These are phyloP conservation scores for Pelosia muscerda DNA, from an alignment of 2,888 invertebrate genomes.

Conservation along the genomic window DNA sequence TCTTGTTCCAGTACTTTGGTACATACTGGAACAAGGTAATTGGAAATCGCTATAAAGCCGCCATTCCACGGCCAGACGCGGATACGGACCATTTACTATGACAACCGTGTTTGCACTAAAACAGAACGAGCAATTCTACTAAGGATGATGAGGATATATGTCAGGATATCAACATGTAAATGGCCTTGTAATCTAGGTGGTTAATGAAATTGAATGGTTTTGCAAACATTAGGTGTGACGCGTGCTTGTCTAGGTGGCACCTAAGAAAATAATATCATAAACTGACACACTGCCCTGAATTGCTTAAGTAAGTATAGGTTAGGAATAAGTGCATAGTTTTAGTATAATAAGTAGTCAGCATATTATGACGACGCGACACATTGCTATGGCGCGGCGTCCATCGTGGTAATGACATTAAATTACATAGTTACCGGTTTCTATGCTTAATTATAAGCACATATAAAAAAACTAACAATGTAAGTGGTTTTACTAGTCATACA, in stretches of 20 bases:
- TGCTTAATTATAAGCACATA: not conserved
- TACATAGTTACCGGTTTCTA: not conserved
- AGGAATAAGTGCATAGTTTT: not conserved
- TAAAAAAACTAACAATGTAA: not conserved
- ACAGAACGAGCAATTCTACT: no score
- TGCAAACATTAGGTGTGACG: no score
- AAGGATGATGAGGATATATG: no score
- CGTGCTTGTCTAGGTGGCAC: no score
- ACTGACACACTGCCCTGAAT: not conserved
- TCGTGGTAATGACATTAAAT: not conserved
- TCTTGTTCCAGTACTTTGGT: no score
- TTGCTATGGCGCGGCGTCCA: not conserved
- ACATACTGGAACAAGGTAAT: no score
- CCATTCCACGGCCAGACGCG: no score
- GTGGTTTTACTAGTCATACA: not conserved
- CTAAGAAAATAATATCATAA: not conserved
- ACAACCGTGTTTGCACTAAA: no score
- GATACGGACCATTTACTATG: no score
- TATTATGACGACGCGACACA: not conserved
- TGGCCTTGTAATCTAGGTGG: not conserved
- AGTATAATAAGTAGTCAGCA: not conserved
- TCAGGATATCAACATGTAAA: no score
- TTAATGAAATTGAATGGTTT: not conserved
- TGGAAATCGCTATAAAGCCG: no score
- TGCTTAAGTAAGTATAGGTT: not conserved